Evolutionary conservation across 2,113 vertebrate genomes (phyloP).

Genomic region (Carlito syrichta): DNA sequence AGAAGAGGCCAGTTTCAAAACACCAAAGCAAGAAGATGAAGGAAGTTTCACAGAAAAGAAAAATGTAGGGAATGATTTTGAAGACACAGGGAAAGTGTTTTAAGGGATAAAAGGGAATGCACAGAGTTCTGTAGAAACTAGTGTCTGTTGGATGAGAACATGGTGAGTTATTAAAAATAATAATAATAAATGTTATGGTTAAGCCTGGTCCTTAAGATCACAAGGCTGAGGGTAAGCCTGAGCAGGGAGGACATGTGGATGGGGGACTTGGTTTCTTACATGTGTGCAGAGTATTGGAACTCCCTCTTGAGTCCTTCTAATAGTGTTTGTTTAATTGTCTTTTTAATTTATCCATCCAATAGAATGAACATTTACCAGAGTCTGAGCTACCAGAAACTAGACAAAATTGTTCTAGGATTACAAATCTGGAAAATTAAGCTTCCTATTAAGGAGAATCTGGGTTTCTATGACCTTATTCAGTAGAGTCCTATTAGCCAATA

Average conservation of each 20-base stretch:
- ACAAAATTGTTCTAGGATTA: neutral
- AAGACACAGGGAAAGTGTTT: neutral
- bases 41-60: neutral
- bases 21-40: neutral
- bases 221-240: neutral
- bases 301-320: too few species aligned
- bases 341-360: neutral
- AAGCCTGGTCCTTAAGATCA: neutral
- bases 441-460: neutral
- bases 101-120: neutral
- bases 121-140: neutral
- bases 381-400: neutral
- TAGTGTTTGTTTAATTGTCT: neutral
- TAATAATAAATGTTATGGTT: neutral
- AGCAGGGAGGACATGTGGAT: accelerated
- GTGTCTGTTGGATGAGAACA: neutral
- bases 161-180: neutral
- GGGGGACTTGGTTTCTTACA: accelerated
- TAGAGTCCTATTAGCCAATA: neutral
- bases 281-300: too few species aligned
- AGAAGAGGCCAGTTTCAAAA: neutral
- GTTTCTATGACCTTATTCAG: neutral
- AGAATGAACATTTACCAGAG: neutral
- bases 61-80: neutral
- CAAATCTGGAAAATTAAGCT: neutral